Conservation (phyloP, 2,797 vertebrate species). For the Characodon lateralis region DNA sequence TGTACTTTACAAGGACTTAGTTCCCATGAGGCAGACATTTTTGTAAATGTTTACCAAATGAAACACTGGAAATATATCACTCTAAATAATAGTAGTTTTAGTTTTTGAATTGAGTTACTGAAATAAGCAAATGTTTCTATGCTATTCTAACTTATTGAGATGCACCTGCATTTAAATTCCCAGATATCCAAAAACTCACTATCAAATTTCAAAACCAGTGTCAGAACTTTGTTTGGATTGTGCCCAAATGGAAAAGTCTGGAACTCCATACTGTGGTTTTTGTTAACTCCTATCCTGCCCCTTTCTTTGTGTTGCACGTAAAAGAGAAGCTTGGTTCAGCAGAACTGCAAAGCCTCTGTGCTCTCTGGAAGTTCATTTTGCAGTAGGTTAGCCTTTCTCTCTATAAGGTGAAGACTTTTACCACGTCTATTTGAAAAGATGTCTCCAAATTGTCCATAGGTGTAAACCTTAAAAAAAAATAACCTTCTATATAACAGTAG, state of each 20-base stretch:
- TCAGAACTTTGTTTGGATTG: background rate
- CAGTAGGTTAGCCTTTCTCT: background rate
- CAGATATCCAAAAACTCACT: background rate
- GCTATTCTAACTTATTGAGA: background rate
- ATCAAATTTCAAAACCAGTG: background rate
- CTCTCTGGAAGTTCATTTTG: constrained; percentile 10
- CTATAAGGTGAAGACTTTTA: background rate
- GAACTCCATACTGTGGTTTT: constrained; percentile 32
- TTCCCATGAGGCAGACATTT: too few species aligned
- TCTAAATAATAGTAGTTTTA: background rate
- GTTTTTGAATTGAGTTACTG: too few species aligned
- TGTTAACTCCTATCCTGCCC: constrained; percentile 9
- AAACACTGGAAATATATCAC: background rate
- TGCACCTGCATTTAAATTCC: background rate
- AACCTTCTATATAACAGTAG: too few species aligned
- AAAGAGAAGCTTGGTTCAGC: constrained; percentile 67
- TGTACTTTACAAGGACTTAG: too few species aligned
- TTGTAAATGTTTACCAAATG: too few species aligned
- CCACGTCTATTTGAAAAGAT: background rate
- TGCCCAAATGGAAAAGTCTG: constrained; percentile 27
- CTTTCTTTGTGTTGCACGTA: constrained; percentile 55
- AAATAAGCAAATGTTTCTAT: too few species aligned
- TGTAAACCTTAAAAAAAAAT: background rate
- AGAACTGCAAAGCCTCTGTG: constrained; percentile 20
- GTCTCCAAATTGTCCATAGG: background rate